A percentile compares a stretch with the other conserved stretches of the same genome.
phyloP scores from a whole-genome alignment of 2,888 invertebrate species.

The Brachylomia viminalis region DNA sequence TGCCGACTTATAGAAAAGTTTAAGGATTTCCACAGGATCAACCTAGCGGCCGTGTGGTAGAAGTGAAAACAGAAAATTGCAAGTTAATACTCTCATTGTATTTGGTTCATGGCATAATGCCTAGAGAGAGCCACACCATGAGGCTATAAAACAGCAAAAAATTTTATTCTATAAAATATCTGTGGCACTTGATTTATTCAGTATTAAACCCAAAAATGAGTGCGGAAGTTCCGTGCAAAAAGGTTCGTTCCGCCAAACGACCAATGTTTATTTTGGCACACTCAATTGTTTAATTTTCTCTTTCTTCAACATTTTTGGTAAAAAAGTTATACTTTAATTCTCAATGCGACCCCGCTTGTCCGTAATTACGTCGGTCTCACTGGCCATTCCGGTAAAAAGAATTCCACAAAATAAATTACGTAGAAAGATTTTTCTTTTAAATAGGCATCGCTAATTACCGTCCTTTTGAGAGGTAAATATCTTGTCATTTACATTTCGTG shows the following conservation, averaged over 20 bases:
- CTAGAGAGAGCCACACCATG: background rate
- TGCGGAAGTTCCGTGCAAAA: constrained; percentile 39
- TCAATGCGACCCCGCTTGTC: constrained; percentile 62
- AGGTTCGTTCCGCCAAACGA: constrained; percentile 46
- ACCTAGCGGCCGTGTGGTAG: background rate
- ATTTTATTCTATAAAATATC: constrained; percentile 29
- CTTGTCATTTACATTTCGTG: constrained; percentile 48
- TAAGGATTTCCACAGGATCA: background rate
- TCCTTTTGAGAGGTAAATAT: constrained; percentile 58
- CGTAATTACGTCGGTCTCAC: constrained; percentile 71
- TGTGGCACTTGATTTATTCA: constrained; percentile 59
- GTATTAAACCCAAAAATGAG: constrained; percentile 48
- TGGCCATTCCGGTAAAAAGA: constrained; percentile 68
- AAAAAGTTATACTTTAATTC: constrained; percentile 73
- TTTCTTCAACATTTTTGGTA: constrained; percentile 58
- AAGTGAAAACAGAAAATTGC: background rate
- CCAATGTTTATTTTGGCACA: constrained; percentile 61
- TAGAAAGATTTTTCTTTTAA: constrained; percentile 70
- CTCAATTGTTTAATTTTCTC: constrained; percentile 67
- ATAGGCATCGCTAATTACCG: constrained; percentile 70
- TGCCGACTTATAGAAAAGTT: constrained; percentile 21
- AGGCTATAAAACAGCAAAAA: background rate
- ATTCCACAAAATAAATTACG: constrained; percentile 69
- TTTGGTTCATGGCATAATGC: background rate
- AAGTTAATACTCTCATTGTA: background rate